These are phyloP conservation scores for Lepidonotus clava DNA, from an alignment of 2,888 invertebrate genomes.

Conservation along the genomic window DNA sequence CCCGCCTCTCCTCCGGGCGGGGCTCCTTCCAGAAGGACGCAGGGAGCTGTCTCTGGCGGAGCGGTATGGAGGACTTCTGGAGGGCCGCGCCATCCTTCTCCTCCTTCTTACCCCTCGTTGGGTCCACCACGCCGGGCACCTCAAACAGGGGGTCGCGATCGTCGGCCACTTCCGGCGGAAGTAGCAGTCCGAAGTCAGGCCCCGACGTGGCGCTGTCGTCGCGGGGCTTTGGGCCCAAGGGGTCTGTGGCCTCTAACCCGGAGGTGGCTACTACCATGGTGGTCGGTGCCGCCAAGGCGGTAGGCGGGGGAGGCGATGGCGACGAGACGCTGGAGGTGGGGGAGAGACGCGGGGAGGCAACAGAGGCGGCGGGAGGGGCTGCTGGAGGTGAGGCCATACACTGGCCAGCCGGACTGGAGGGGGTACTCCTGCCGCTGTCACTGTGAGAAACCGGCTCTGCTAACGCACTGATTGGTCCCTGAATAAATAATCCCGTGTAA, in stretches of 20 bases:
- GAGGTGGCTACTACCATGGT: constrained; percentile 31
- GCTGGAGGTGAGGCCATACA: constrained; percentile 32
- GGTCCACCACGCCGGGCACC: constrained; percentile 33
- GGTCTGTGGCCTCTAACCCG: background rate
- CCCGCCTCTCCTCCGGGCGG: constrained; percentile 20
- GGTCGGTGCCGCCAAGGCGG: background rate
- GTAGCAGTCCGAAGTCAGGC: background rate
- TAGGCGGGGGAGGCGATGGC: background rate
- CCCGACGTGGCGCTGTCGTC: background rate
- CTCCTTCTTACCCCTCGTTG: background rate
- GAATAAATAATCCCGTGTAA: no score
- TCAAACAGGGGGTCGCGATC: constrained; percentile 40
- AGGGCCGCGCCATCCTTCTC: background rate
- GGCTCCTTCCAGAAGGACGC: constrained; percentile 60
- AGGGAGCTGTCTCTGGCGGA: constrained; percentile 57
- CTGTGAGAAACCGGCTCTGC: no score
- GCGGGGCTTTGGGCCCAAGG: background rate
- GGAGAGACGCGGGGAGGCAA: background rate
- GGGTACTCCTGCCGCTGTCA: background rate
- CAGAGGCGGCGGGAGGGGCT: background rate
- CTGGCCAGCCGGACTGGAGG: constrained; percentile 32
- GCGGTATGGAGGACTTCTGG: constrained; percentile 48
- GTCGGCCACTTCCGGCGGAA: constrained; percentile 23
- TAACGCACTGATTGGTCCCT: no score
- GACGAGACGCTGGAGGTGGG: background rate